Conservation (phyloP, 2,888 invertebrate species). For the Platynereis dumerilii region DNA sequence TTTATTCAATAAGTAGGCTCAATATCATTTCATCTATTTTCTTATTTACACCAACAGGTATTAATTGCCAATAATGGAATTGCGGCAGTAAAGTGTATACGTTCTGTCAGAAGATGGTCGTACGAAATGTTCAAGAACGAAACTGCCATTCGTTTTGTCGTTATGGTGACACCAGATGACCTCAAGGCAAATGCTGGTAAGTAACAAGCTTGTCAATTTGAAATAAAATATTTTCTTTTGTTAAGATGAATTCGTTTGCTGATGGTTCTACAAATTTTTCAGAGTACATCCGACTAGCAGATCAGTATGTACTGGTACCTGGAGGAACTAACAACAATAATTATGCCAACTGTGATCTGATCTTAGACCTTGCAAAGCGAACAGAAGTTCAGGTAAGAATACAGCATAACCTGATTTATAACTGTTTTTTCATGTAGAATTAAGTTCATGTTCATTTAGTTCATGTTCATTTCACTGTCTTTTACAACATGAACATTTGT, state of each 20-base stretch:
- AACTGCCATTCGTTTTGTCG: conserved; percentile 91
- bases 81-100: conserved; percentile 98
- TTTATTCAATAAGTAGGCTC: too few relatives aligned
- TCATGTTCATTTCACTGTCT: too few relatives aligned
- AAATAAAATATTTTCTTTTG: too few relatives aligned
- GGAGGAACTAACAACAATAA: conserved; percentile 99
- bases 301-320: conserved; percentile 96
- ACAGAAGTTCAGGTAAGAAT: conserved; percentile 79
- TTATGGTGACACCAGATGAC: conserved; percentile 99
- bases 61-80: conserved; percentile 99
- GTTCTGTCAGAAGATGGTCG: conserved; percentile 94
- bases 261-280: too few relatives aligned
- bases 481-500: too few relatives aligned
- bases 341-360: conserved; percentile 98
- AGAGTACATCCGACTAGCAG: conserved; percentile 99
- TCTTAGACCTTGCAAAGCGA: conserved; percentile 92
- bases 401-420: too few relatives aligned
- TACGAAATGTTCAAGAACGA: conserved; percentile 99
- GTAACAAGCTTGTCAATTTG: background rate
- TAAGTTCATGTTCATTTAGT: too few relatives aligned
- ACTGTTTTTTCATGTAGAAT: too few relatives aligned
- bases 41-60: too few relatives aligned
- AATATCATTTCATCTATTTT: too few relatives aligned
- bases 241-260: too few relatives aligned
- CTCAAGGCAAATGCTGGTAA: conserved; percentile 74